A percentile compares a stretch with the other conserved stretches of the same genome.
phyloP scores from a whole-genome alignment of 2,888 invertebrate species.

The Nebria brevicollis region DNA sequence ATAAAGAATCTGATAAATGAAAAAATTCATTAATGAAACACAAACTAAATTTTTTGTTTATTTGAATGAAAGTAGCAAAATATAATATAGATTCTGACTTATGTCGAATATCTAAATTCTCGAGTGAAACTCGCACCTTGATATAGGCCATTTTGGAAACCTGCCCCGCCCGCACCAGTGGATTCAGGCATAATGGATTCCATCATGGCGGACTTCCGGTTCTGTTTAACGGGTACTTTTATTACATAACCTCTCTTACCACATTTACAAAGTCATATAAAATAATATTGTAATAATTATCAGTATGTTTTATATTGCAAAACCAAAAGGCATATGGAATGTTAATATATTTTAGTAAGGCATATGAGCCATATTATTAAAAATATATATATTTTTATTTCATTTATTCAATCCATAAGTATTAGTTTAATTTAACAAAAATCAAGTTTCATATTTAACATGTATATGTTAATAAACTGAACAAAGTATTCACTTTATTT shows the following conservation, averaged over 20 bases:
- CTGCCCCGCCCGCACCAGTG: slow-evolving; percentile 61
- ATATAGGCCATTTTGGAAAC: slow-evolving; percentile 62
- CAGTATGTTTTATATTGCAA: neutral
- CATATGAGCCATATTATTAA: too few relatives aligned
- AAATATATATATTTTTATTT: too few relatives aligned
- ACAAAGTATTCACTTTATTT: neutral
- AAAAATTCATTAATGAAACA: too few relatives aligned
- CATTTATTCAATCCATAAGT: too few relatives aligned
- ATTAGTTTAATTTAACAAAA: too few relatives aligned
- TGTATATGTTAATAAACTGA: neutral
- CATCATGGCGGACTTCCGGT: slow-evolving; percentile 36
- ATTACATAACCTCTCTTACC: neutral
- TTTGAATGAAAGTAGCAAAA: neutral
- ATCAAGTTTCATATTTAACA: neutral
- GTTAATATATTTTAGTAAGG: neutral
- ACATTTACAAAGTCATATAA: neutral
- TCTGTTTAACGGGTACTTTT: neutral
- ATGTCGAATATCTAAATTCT: slow-evolving; percentile 27
- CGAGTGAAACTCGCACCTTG: slow-evolving; percentile 41
- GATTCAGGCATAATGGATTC: slow-evolving; percentile 56
- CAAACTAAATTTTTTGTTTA: neutral
- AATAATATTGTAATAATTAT: neutral
- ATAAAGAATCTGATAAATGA: too few relatives aligned
- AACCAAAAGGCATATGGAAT: neutral
- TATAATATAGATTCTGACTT: slow-evolving; percentile 15